Conservation (phyloP, 2,113 vertebrate genomes). For the Etheostoma spectabile region DNA sequence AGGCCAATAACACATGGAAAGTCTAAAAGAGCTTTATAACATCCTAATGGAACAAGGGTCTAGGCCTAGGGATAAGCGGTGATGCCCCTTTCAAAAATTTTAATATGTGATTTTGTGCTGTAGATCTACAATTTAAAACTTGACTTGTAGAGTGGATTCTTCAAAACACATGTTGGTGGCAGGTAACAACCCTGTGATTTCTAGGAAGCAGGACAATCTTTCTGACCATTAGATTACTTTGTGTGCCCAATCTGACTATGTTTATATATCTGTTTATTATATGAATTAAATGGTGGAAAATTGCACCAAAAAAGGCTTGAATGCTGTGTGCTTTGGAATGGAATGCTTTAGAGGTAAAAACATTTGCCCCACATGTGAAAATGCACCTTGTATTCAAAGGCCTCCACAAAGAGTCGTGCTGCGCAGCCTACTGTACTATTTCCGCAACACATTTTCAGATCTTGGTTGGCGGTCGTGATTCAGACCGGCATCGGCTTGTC, state of each 20-base stretch:
- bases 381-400: conserved; percentile 65
- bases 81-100: not conserved
- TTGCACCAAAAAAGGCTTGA: not conserved
- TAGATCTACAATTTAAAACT: not conserved
- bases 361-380: conserved; percentile 23
- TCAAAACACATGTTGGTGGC: not conserved
- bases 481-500: conserved; percentile 26
- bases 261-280: not conserved
- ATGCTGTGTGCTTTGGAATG: conserved; percentile 13
- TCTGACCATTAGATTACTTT: not conserved
- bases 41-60: not conserved
- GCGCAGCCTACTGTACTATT: conserved; percentile 43
- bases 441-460: conserved; percentile 68
- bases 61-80: not conserved
- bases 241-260: not conserved
- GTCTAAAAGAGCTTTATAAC: not conserved
- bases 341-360: conserved; percentile 44
- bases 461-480: conserved; percentile 62
- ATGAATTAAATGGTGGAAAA: conserved; percentile 1
- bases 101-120: not conserved
- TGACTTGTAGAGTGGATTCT: not conserved
- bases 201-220: not conserved
- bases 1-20: not conserved
- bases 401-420: conserved; percentile 25
- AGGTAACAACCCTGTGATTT: not conserved